Base-by-base conservation (phyloP, 2,888 invertebrate genomes). In the Danaus chrysippus region DNA sequence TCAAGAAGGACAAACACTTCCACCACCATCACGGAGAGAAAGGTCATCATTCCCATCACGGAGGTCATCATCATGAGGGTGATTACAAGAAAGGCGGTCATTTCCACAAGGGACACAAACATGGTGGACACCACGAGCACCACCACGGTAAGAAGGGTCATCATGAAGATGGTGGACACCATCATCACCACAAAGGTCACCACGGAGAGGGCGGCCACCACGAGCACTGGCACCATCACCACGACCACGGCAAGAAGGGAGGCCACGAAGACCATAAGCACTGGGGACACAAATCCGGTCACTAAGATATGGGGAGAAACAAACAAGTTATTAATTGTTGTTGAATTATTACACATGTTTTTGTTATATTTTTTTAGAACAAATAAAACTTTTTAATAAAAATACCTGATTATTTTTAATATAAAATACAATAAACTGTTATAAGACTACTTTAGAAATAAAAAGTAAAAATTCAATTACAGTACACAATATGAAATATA, bases 1-100 rank as follows among this genome's bases (percentile, higher is more conserved):
- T 93, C 89, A 95, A 96, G 78, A 96, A 96, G 81, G 94, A 96
- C 76, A 96, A 96, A 76, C 95, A 96, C 82, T 96, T 95, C 93
- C 96, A 94, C 82, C 95, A 96, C 72, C 95, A 96, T 80, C 94
- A 95, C 75, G 95, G 96, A 70, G 95, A 95, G 71, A 93, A 93
- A 70, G 96, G 95, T 0, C 93, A 93, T 76, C 94, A 96, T 79
- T 94, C 94, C 75, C 95, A 95, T 74, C 94, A 96, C 77, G 96
- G 95, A 59, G 94, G 93, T 46, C 94, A 94, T 79, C 94, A 95
- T 77, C 94, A 96, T 76, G 94, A 94, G 76, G 94, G 94, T 71
- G 94, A 93, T 43, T 92, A 95, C 90, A 94, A 96, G 84, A 95
- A 96, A 85, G 96, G 96, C 68, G 94, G 95, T 17, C 94, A 94